Base-by-base conservation (phyloP, 2,797 vertebrate species). In the Phyllotis vaccarum region DNA sequence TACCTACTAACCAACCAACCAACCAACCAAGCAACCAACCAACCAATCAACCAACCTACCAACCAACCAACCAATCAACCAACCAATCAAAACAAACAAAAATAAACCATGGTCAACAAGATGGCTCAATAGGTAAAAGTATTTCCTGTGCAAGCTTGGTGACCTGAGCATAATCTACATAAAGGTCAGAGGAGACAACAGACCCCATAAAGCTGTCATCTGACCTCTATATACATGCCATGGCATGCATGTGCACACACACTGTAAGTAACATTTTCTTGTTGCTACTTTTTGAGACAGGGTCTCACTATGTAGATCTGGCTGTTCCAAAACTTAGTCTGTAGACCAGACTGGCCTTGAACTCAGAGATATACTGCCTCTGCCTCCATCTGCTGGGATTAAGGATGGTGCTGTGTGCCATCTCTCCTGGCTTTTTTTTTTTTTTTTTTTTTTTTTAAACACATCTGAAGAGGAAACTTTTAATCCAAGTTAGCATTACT, bases 381-480 rank as follows among this genome's bases (percentile, higher is more conserved):
- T 76, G 74, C 43, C 43, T 75, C 40, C 13, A 12, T 29, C 24
- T 76, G 74, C 27, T 76, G 43, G 43, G 27, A 46, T 17, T 46
- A 49, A 76, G 43, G 40, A 43, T 17, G 13, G 43, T 31, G 27
- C 72, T 16, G n/a, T 8, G 7, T n/a, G 64, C 22, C 14, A 31
- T 31, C 29, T 76, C 29, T 31, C 29, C 29, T 52, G 7, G 74
- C 16, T 17, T 29, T 14, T 29, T 16, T 22, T 46, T 29, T 6
- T 22, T 68, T 68, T 68, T 68, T 17, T 24, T 12, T 74, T 12
- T 37, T n/a, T 10, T 60, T 2, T 31, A 75, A 16, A 56, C 24
- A 75, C 52, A 72, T 12, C 80, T 72, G 72, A 64, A 91, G 58
- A 79, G 75, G 54, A 94, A 91, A 82, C 0, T 16, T 95, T 94